Evolutionary conservation across 2,113 vertebrate species (phyloP), one percentile per base, ranked within the genome.

Genomic region (Cheirogaleus medius): DNA sequence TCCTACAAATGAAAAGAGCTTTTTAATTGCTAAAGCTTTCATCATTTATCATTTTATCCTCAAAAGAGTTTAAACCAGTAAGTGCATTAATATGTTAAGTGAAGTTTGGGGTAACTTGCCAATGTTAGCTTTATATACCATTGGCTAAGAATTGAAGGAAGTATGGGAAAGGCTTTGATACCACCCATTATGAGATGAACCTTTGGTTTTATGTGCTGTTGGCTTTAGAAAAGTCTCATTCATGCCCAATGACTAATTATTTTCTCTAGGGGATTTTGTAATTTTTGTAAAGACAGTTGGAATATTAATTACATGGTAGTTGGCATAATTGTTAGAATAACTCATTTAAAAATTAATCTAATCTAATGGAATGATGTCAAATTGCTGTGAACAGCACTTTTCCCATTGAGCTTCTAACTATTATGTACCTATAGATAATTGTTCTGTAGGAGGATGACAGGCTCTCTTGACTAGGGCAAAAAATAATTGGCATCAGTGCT

Each of bases 261-360:
- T 97, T 97, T 97, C 15, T 77, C 87, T 14, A 58, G 80, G 94
- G 94, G 78, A 58, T 71, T 94, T 97, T 87, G 94, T 39, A 90
- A 84, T 66, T 97, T 98, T 89, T 80, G 95, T 97, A 29, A 96
- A 97, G 93, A 97, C 93, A 86, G 90, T 97, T 69, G 77, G 93
- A 96, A 78, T 96, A 92, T 97, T 98, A 97, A 98, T 97, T 93
- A 97, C 85, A 58, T 89, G 92, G 90, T 89, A 78, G 96, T 95
- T 98, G 96, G 86, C 94, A 88, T 90, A 97, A 94, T 92, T 97
- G 68, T 97, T 98, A 73, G 96, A 39, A n/a, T 94, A 83, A 89
- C 95, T 58, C 32, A 91, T 93, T 97, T 97, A 93, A 97, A 98
- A 98, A 77, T 97, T 91, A 71, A 93, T 86, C 63, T 78, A 37